phyloP scores from a whole-genome alignment of 2,888 invertebrate species.

The Julus scanicus region DNA sequence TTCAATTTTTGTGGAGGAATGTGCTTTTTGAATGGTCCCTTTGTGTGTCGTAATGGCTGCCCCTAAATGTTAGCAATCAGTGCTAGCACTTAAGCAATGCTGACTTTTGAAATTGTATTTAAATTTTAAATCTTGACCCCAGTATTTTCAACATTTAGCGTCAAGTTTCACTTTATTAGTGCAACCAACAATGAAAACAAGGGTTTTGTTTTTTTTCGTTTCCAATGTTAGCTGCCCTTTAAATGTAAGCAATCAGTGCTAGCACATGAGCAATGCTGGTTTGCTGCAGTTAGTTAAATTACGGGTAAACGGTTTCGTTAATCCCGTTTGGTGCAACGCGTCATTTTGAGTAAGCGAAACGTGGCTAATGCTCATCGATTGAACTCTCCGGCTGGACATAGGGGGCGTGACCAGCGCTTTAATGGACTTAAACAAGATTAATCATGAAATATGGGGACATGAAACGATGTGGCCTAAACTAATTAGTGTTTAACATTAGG shows the following conservation, averaged over 20 bases:
- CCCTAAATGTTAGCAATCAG: background rate
- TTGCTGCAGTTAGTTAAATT: background rate
- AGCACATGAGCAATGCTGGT: background rate
- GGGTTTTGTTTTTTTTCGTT: background rate
- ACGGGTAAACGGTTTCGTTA: background rate
- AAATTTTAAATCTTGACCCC: no score
- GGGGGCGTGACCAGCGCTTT: background rate
- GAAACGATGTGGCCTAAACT: slow-evolving; percentile 26
- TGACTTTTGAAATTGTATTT: background rate
- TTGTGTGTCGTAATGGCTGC: background rate
- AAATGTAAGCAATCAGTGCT: background rate
- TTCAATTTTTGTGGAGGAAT: no score
- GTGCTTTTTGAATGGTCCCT: background rate
- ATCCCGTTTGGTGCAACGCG: background rate
- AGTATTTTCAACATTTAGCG: no score
- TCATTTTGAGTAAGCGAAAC: background rate
- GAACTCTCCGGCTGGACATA: background rate
- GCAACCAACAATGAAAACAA: background rate
- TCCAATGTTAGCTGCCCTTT: background rate
- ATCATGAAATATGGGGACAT: background rate
- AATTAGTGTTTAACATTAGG: slow-evolving; percentile 18
- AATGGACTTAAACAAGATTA: background rate
- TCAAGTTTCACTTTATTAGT: background rate
- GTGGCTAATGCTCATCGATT: no score
- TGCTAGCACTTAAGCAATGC: background rate